Evolutionary conservation across 2,888 invertebrate genomes (phyloP).

Genomic region (Tuberolachnus salignus): DNA sequence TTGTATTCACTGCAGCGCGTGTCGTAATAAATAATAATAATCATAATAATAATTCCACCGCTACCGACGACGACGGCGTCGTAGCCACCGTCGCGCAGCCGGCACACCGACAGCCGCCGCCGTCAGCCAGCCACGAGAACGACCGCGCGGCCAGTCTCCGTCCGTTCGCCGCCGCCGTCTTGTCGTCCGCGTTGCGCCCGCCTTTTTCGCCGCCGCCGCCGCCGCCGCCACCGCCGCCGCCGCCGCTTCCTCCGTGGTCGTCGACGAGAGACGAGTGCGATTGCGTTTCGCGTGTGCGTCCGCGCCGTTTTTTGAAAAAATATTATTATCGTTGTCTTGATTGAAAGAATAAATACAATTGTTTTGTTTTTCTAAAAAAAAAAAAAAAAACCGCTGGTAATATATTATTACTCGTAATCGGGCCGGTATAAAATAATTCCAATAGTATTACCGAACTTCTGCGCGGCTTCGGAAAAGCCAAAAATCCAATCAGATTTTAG

Average conservation of each 20-base stretch:
- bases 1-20: constrained; percentile 33
- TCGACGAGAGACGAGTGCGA: constrained; percentile 10
- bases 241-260: constrained; percentile 9
- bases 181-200: constrained; percentile 38
- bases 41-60: constrained; percentile 26
- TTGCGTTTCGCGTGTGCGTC: background rate
- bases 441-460: background rate
- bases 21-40: constrained; percentile 44
- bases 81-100: background rate
- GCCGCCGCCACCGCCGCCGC: constrained; percentile 26
- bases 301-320: background rate
- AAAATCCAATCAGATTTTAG: background rate
- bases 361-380: no score
- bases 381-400: no score
- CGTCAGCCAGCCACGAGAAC: constrained; percentile 3
- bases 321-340: background rate
- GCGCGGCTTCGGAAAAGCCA: background rate
- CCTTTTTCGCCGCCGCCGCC: constrained; percentile 32
- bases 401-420: no score
- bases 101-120: background rate
- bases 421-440: no score
- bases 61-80: background rate
- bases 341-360: no score
- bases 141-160: constrained; percentile 30
- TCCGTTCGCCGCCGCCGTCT: constrained; percentile 31